Evolutionary conservation across 64 coral and sea anemone genomes (phyloP), one percentile per base, ranked within the genome.

Genomic region (Catalaphyllia jardinei): DNA sequence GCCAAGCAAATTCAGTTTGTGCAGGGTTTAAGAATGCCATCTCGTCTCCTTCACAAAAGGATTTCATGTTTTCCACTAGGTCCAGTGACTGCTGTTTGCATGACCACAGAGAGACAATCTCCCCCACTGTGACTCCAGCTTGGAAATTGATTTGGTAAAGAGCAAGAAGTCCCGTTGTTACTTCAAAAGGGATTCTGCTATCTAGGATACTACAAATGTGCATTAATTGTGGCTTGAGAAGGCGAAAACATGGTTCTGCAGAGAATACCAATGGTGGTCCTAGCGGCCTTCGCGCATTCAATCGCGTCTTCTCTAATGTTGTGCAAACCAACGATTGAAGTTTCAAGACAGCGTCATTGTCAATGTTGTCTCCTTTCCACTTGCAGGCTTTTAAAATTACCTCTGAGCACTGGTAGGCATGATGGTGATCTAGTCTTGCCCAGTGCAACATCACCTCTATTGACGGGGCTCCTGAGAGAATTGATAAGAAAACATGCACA

Each of bases 21-120:
- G 38, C 8, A 38, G 31, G 22, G 29, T 33, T 31, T 10, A 31
- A 60, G 16, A 16, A 0, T 12, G 19, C 0, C 16, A 71, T 25
- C 62, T 49, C 22, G 60, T 46, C 61, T 12, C 27, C 35, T 85
- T 71, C 8, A 29, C 8, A 52, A 24, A 14, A 1, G 20, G 4
- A 0, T 50, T 71, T 7, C 2, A 85, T 8, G 0, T 38, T 22
- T 27, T 50, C 62, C 17, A 85, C 22, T 31, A 85, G 81, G 15
- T 49, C 13, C 33, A 69, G 24, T 6, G 62, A 63, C 81, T 85
- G 33, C 20, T 85, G 11, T 17, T 85, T 12, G 29, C 27, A 61
- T 30, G 81, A 27, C 81, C 81, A 85, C 33, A 20, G 49, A 50
- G 63, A 85, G 22, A 85, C 24, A 12, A 71, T 71, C 10, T 85